Evolutionary conservation across 1,140 invertebrate genomes (phyloP), one percentile per base, ranked within the genome.

Genomic region (Nylanderia fulva): DNA sequence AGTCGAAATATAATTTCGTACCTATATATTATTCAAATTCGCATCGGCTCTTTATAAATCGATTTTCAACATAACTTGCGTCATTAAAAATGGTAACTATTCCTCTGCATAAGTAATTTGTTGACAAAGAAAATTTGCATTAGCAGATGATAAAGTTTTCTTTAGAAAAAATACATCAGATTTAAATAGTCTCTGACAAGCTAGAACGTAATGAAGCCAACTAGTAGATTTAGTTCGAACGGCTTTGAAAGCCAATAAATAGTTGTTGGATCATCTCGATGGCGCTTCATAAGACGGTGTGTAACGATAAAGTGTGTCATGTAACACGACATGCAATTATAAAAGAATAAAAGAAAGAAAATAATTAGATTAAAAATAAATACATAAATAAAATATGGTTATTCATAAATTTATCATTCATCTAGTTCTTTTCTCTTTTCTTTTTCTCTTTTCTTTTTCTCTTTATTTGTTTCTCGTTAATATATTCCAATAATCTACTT

Each of bases 191-290:
- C 69, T 85, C 54, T 85, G 76, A 61, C 84, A 86, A 82, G 90
- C 87, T 88, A 83, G 82, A 91, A 86, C 85, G 77, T 86, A 90
- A 89, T 71, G 92, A 94, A 93, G 92, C 93, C 92, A 93, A 92
- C 86, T 84, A 92, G 86, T 45, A 90, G 91, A 94, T 93, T 93
- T 93, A 92, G 84, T 85, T n/a, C 86, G 90, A 86, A 86, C 90
- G 92, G 92, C 92, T 93, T 93, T 92, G 88, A 93, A 93, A 94
- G 93, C 93, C 93, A 94, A 94, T 93, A 94, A 93, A 91, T 94
- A 90, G 91, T 91, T 92, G 93, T 93, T 92, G 91, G 90, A 91
- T 93, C 91, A 93, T 92, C 85, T 89, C 89, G 93, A 93, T 93
- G 91, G 90, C 90, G 91, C 88, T 92, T 91, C 89, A 92, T 90